Percentiles rank a stretch among this genome's conserved stretches.
These are phyloP conservation scores for Pseudorhiza aurosa DNA, from an alignment of 30 jellyfish, hydroid and myxozoan genomes.

Conservation along the genomic window DNA sequence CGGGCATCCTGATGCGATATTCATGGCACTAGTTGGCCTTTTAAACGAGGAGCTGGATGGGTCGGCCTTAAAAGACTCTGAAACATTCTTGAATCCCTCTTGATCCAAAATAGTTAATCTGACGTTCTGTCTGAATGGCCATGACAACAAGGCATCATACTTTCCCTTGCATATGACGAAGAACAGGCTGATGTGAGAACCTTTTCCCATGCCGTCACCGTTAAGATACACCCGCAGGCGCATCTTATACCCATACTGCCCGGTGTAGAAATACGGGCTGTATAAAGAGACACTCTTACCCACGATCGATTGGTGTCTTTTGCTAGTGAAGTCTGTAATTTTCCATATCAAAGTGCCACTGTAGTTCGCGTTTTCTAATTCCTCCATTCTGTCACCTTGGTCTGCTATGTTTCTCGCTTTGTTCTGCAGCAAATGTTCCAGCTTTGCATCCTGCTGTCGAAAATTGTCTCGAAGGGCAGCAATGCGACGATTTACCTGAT, in stretches of 20 bases:
- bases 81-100: slow-evolving; percentile 49
- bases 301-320: slow-evolving; percentile 67
- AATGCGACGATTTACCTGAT: slow-evolving; percentile 12
- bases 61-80: slow-evolving; percentile 85
- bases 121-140: slow-evolving; percentile 92
- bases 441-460: slow-evolving; percentile 16
- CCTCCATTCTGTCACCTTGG: slow-evolving; percentile 34
- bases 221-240: slow-evolving; percentile 89
- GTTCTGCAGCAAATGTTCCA: slow-evolving; percentile 22
- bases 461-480: slow-evolving; percentile 52
- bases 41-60: slow-evolving; percentile 83
- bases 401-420: slow-evolving; percentile 37
- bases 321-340: slow-evolving; percentile 37
- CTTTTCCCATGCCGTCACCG: slow-evolving; percentile 97
- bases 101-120: slow-evolving; percentile 66
- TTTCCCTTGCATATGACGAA: slow-evolving; percentile 87
- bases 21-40: slow-evolving; percentile 79
- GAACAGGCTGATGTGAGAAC: slow-evolving; percentile 80
- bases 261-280: slow-evolving; percentile 88
- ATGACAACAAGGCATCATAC: slow-evolving; percentile 75
- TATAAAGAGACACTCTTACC: slow-evolving; percentile 80
- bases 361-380: slow-evolving; percentile 63
- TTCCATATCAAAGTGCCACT: slow-evolving; percentile 80
- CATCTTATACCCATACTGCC: slow-evolving; percentile 81
- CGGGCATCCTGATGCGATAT: slow-evolving; percentile 98